These are phyloP conservation scores for Pantelozetes paolii DNA, from an alignment of 2,888 invertebrate genomes.

Conservation along the genomic window DNA sequence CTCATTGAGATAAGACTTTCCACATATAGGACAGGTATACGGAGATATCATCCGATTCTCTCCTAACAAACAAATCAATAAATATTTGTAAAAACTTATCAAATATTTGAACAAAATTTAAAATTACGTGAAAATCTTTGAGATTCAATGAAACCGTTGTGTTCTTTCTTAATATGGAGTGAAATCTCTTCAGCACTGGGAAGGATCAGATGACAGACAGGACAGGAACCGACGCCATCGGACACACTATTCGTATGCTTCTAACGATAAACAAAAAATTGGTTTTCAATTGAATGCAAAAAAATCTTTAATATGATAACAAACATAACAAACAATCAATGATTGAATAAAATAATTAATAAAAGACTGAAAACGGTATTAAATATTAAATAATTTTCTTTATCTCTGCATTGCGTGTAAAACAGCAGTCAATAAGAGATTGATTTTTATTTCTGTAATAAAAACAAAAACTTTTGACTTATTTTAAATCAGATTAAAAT, in stretches of 20 bases:
- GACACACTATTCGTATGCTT: conserved; percentile 13
- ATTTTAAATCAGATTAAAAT: too few species aligned
- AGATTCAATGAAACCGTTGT: conserved; percentile 32
- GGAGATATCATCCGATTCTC: conserved; percentile 18
- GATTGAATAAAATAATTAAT: neutral
- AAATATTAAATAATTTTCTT: too few species aligned
- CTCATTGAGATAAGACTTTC: conserved; percentile 92
- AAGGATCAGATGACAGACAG: conserved; percentile 28
- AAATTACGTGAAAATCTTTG: conserved; percentile 23
- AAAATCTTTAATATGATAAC: neutral
- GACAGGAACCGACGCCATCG: conserved; percentile 25
- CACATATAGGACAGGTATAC: conserved; percentile 79
- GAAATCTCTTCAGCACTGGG: conserved; percentile 23
- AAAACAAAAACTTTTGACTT: too few species aligned
- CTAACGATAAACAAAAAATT: neutral
- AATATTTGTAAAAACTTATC: neutral
- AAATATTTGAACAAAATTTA: neutral
- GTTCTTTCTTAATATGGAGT: conserved; percentile 25
- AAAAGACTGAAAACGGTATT: too few species aligned
- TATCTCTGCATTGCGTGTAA: too few species aligned
- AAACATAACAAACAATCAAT: too few species aligned
- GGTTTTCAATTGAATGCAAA: neutral
- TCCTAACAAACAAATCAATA: conserved; percentile 5
- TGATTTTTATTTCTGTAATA: too few species aligned
- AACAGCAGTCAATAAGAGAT: too few species aligned